Percentiles rank a stretch among this genome's conserved stretches.
phyloP scores from a whole-genome alignment of 2,113 vertebrate genomes.

The Ophiodon elongatus region DNA sequence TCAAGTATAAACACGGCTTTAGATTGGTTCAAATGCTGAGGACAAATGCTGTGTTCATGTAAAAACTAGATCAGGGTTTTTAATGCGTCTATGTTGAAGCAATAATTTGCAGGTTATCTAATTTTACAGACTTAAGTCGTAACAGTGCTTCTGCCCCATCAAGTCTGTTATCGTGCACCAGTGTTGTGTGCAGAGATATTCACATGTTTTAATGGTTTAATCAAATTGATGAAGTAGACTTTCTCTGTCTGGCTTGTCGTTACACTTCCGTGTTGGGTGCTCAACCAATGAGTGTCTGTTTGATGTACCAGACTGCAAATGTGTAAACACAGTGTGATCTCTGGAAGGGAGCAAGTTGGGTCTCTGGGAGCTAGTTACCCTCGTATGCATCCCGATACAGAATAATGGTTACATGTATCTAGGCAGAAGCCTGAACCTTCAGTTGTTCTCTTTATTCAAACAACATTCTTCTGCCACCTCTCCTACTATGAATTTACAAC shows the following conservation, averaged over 20 bases:
- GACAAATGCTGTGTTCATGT: background rate
- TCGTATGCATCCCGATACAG: background rate
- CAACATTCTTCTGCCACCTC: background rate
- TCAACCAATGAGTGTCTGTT: background rate
- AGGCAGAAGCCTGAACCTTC: background rate
- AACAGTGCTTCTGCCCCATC: background rate
- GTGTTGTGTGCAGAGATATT: background rate
- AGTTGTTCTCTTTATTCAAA: background rate
- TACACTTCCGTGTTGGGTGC: background rate
- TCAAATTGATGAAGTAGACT: background rate
- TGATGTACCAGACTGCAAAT: background rate
- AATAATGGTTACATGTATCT: background rate
- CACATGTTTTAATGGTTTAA: background rate
- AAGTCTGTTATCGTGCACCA: background rate
- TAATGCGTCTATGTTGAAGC: background rate
- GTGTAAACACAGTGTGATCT: background rate
- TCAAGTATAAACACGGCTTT: background rate
- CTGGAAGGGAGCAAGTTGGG: too few species aligned
- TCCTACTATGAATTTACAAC: background rate
- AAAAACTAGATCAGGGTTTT: background rate
- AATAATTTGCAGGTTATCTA: background rate
- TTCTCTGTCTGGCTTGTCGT: background rate
- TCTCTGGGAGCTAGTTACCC: too few species aligned
- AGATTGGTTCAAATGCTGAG: background rate
- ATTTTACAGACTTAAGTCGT: background rate